A percentile compares a stretch with the other conserved stretches of the same genome.
These are phyloP conservation scores for Pongo abelii DNA, from an alignment of 2,113 vertebrate genomes.

Conservation along the genomic window DNA sequence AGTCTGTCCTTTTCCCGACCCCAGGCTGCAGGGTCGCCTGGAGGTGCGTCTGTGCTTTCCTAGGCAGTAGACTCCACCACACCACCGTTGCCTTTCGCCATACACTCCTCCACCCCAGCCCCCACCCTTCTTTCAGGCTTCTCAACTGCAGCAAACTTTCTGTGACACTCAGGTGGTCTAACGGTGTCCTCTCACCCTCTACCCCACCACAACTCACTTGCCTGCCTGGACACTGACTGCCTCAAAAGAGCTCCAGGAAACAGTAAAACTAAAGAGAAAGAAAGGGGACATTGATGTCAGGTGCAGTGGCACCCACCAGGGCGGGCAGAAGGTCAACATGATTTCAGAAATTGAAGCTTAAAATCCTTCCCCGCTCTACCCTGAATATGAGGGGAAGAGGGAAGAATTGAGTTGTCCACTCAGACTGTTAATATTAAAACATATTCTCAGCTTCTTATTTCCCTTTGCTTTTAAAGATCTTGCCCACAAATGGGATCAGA, in stretches of 20 bases:
- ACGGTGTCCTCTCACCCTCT: neutral
- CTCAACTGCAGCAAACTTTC: neutral
- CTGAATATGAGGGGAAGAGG: neutral
- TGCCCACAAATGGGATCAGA: neutral
- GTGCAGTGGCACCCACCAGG: no score
- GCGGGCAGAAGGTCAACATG: no score
- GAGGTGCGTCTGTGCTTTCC: neutral
- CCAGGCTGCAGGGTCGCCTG: neutral
- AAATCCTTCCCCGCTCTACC: neutral
- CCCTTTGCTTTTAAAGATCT: neutral
- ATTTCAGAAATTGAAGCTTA: neutral
- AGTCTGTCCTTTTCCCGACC: slow-evolving; percentile 71
- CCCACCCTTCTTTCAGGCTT: neutral
- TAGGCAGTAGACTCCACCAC: neutral
- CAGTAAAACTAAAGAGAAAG: neutral
- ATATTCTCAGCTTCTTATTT: neutral
- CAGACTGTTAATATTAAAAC: no score
- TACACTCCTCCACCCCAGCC: neutral
- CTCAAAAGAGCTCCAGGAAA: neutral
- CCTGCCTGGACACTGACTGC: neutral
- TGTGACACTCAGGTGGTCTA: no score
- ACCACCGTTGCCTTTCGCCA: accelerated
- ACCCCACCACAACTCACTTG: accelerated
- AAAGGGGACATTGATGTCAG: neutral
- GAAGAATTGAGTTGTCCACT: neutral